Evolutionary conservation across 2,113 vertebrate species (phyloP), one percentile per base, ranked within the genome.

Genomic region (Sula dactylatra): DNA sequence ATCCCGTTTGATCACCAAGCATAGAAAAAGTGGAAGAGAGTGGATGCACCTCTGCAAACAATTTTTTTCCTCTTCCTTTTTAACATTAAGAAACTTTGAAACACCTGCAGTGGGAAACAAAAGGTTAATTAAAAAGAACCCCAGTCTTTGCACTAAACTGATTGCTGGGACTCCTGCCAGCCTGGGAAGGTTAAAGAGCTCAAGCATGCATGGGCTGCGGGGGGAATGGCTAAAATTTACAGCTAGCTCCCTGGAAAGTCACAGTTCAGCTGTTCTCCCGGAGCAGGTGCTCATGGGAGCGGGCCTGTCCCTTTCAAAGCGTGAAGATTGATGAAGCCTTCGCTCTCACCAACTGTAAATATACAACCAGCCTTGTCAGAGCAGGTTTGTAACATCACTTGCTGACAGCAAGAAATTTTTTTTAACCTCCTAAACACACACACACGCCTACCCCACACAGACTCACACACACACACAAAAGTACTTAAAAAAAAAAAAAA

Each of bases 361-460:
- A 98, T 97, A 98, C 97, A 97, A 97, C 97, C 96, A 97, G 98
- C 97, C 98, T 98, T 98, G 98, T 98, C 98, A 98, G 96, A 98
- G 96, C 98, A 97, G 97, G 95, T 94, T 97, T 97, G 97, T 94
- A 97, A 97, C 97, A 98, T 97, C 97, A 94, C 94, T 92, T 93
- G 90, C 96, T 97, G 98, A 98, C 98, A 97, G 98, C 96, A 73
- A 96, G 96, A 78, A 65, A 90, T 91, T 96, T 92, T 95, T 97
- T 97, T 92, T 92, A 96, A 95, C 95, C 96, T 96, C 95, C 96
- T 87, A 94, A 95, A 95, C 93, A 93, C 94, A 93, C 73, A 40
- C 27, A 17, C 36, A 15, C 50, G 5, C 61, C 80, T 78, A 32
- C 93, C 83, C 90, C 85, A 82, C 86, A 42, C 91, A 72, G 90